Conservation (phyloP, 1,140 invertebrate species). For the Drosophila oshimai region DNA sequence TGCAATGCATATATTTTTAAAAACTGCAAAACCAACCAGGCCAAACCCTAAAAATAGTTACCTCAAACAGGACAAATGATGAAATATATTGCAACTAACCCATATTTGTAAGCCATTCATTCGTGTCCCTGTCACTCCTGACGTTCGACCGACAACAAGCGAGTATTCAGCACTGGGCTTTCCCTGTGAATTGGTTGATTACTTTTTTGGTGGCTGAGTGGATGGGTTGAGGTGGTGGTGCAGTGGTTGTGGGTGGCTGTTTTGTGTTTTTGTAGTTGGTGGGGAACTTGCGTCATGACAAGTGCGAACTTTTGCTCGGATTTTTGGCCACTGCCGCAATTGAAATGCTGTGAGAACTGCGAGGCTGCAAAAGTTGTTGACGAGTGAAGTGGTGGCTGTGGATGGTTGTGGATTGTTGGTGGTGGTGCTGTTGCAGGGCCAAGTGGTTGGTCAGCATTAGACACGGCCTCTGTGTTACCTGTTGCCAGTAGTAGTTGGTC, state of each 20-base stretch:
- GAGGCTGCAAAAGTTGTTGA: slow-evolving; percentile 32
- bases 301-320: slow-evolving; percentile 26
- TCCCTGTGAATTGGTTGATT: slow-evolving; percentile 18
- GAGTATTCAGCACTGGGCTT: not conserved
- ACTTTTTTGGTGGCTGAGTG: slow-evolving; percentile 7
- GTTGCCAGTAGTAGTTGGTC: slow-evolving; percentile 6
- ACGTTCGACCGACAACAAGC: slow-evolving; percentile 1
- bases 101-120: slow-evolving; percentile 27
- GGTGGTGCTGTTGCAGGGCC: slow-evolving; percentile 5
- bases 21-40: not conserved
- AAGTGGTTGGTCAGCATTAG: slow-evolving; percentile 20
- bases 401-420: slow-evolving; percentile 1
- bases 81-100: slow-evolving; percentile 25
- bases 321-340: slow-evolving; percentile 26
- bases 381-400: slow-evolving; percentile 41
- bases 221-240: not conserved
- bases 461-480: slow-evolving; percentile 14
- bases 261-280: not conserved
- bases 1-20: not conserved
- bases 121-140: slow-evolving; percentile 6
- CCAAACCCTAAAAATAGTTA: slow-evolving; percentile 5
- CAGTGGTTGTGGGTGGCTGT: not conserved
- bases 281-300: slow-evolving; percentile 14
- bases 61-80: slow-evolving; percentile 15
- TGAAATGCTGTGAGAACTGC: slow-evolving; percentile 29